Percentiles rank a stretch among this genome's conserved stretches.
phyloP scores from a whole-genome alignment of 2,797 vertebrate species.

The Sebastes dallii region DNA sequence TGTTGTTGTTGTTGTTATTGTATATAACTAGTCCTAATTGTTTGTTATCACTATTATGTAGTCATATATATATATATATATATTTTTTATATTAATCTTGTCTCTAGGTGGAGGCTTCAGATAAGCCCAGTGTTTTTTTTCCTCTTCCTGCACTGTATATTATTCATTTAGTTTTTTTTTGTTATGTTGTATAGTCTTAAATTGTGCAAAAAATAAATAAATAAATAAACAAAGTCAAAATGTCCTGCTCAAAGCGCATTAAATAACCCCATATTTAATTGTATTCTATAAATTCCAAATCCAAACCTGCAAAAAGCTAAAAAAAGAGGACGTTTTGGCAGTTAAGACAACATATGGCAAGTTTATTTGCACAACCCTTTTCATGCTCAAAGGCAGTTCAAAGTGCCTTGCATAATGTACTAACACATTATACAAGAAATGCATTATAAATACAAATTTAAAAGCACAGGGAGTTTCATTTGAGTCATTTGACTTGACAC shows the following conservation, averaged over 20 bases:
- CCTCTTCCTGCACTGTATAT: too few relatives aligned
- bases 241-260: background rate
- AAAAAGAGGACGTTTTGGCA: background rate
- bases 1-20: too few relatives aligned
- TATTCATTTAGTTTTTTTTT: too few relatives aligned
- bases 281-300: background rate
- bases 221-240: too few relatives aligned
- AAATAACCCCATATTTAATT: background rate
- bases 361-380: background rate
- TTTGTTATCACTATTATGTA: too few relatives aligned
- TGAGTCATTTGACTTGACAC: background rate
- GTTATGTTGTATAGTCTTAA: too few relatives aligned
- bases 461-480: background rate
- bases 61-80: too few relatives aligned
- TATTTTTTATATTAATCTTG: too few relatives aligned
- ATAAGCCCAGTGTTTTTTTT: too few relatives aligned
- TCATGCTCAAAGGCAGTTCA: background rate
- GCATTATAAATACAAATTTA: background rate
- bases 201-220: too few relatives aligned
- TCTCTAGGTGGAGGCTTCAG: too few relatives aligned
- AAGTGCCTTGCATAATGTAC: background rate
- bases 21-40: too few relatives aligned
- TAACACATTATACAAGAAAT: background rate
- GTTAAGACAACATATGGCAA: background rate
- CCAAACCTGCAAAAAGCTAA: background rate